A percentile compares a stretch with the other conserved stretches of the same genome.
These are phyloP conservation scores for Hippoglossus stenolepis DNA, from an alignment of 2,113 vertebrate species.

Conservation along the genomic window DNA sequence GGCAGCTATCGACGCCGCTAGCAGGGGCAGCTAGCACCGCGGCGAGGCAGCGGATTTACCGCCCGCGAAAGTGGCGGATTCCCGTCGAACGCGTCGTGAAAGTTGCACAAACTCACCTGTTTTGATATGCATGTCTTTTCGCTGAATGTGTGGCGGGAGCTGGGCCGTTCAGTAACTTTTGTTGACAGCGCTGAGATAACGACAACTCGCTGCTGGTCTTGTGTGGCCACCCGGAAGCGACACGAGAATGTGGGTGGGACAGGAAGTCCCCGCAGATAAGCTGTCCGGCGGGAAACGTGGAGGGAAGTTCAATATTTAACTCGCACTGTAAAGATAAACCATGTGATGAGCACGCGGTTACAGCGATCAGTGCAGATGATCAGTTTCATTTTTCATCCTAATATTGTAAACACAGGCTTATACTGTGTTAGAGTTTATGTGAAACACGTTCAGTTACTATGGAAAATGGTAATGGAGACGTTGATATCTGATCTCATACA, in stretches of 20 bases:
- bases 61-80: not conserved
- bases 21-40: slow-evolving; percentile 43
- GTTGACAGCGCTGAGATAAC: slow-evolving; percentile 62
- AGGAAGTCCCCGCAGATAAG: slow-evolving; percentile 68
- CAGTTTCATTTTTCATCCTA: no score
- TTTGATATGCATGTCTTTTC: slow-evolving; percentile 84
- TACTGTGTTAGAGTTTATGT: no score
- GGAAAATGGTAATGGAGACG: no score
- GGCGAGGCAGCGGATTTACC: slow-evolving; percentile 7
- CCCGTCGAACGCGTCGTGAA: not conserved
- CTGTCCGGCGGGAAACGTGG: slow-evolving; percentile 72
- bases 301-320: slow-evolving; percentile 29
- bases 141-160: slow-evolving; percentile 28
- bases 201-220: slow-evolving; percentile 50
- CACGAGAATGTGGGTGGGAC: slow-evolving; percentile 72
- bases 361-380: no score
- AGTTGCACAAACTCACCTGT: slow-evolving; percentile 70
- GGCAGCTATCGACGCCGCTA: slow-evolving; percentile 33
- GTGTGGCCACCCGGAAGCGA: slow-evolving; percentile 74
- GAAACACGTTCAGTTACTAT: no score
- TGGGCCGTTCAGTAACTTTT: slow-evolving; percentile 74
- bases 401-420: no score
- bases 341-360: slow-evolving; percentile 13
- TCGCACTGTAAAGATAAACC: not conserved
- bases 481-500: no score